These are phyloP conservation scores for Nycticebus coucang DNA, from an alignment of 2,113 vertebrate species.

Conservation along the genomic window DNA sequence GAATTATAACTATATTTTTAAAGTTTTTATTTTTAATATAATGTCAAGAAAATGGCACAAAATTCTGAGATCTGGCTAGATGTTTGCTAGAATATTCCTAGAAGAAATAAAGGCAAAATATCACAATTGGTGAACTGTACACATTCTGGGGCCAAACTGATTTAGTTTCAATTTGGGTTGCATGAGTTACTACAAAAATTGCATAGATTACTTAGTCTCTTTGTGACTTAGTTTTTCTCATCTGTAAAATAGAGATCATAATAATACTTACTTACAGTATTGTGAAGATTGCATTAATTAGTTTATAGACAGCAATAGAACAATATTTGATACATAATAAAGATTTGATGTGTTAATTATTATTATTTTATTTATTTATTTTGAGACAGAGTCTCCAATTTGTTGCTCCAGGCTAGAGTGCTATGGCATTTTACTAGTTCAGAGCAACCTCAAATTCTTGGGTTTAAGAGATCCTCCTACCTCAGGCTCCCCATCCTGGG, in stretches of 20 bases:
- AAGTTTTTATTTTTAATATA: background rate
- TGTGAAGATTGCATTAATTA: background rate
- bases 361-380: no score
- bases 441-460: no score
- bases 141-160: background rate
- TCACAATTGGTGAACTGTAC: background rate
- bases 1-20: background rate
- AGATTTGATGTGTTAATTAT: background rate
- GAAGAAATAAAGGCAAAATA: background rate
- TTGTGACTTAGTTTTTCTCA: background rate
- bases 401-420: no score
- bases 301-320: background rate
- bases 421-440: no score
- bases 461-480: no score
- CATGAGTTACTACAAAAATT: background rate
- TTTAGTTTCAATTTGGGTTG: background rate
- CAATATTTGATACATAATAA: background rate
- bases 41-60: background rate
- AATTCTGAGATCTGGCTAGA: background rate
- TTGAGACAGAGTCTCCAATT: no score
- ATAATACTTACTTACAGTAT: background rate
- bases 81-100: background rate
- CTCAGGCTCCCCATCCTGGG: no score
- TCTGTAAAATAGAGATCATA: conserved; percentile 32
- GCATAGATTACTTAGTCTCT: background rate